Base-by-base conservation (phyloP, 2,113 vertebrate species). In the Nansenia antarctica region DNA sequence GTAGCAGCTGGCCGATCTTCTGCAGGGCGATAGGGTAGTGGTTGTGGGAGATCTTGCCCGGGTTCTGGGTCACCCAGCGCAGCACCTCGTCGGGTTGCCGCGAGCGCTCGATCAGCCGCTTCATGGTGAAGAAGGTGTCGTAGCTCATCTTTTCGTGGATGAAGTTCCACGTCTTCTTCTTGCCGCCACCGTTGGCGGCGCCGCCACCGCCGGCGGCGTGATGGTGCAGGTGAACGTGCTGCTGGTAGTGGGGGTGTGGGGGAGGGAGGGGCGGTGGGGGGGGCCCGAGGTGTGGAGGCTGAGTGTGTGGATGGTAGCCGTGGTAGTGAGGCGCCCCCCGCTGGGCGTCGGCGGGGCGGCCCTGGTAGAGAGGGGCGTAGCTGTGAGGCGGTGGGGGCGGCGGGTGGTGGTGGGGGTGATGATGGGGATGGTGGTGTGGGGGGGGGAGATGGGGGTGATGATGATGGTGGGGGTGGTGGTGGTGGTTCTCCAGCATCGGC, bases 1-100 rank as follows among this genome's bases (percentile, higher is more conserved):
- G 88, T 53, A 94, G 92, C 74, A 98, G 90, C 88, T 96, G 95
- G 7, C 94, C 94, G 4, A 98, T 94, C 73, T 94, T 95, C 82
- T 93, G 94, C 49, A 97, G 91, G 1, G 96, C 95, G 0, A 96
- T 92, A 0, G 95, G 94, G 83, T 96, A 96, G 81, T 97, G 96
- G 85, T 94, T 95, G 65, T 95, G 91, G 0, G 92, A 95, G 80
- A 97, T 93, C 85, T 96, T 97, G 71, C 88, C 83, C 0, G 95
- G 95, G 85, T 98, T 98, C 93, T 98, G 96, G 1, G 94, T 92
- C 69, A 98, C 91, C 96, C 96, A 98, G 39, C 95, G 94, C 57
- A 98, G 91, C 57, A 97, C 94, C 77, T 98, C 96, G 1, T 96
- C 95, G 0, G 94, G 92, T 0, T 87, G 93, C 67, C 84, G 91